Evolutionary conservation across 2,888 invertebrate genomes (phyloP), one percentile per base, ranked within the genome.

Genomic region (Allolobophora icterica): DNA sequence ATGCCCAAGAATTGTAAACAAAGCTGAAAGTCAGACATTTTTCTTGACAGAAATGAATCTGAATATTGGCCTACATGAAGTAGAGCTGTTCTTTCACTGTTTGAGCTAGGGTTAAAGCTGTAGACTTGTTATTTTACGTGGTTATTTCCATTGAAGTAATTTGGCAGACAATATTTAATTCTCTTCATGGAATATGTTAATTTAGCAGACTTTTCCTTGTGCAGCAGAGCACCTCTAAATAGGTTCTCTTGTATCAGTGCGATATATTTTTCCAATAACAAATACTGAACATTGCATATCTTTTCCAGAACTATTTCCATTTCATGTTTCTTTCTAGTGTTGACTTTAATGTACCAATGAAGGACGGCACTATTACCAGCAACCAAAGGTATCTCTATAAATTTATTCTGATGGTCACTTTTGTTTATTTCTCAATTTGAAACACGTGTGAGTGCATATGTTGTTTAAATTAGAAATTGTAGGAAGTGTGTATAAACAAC

Each of bases 291-390:
- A 52, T 8, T 71, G 71, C 13, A 0, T 34, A n/a, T 21, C 45
- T 15, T 34, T 38, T 30, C 8, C 42, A 45, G 0, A 42, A 38
- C 34, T 34, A 4, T 42, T 34, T 30, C 38, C 24, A 19, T 45
- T 38, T 42, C 45, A 89, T 45, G 34, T 89, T 89, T 89, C 38
- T 34, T n/a, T 42, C 30, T 95, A 99, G 99, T 95, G 99, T 99
- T 91, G 99, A 99, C 95, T 99, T 99, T 96, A 99, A 99, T 96
- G 99, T 99, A 17, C 99, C 99, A 3, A 93, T 95, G 93, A 99
- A 99, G 96, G 98, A 98, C 93, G 98, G 98, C 8, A 97, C 97
- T 93, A 99, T 99, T 92, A 99, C 99, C 1, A 99, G 99, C 95
- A 99, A 98, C 94, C 99, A 99, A 95, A 97, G 96, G 95, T 95